A percentile compares a stretch with the other conserved stretches of the same genome.
phyloP scores from a whole-genome alignment of 92 coral and sea anemone genomes.

The Isaurus tuberculatus region DNA sequence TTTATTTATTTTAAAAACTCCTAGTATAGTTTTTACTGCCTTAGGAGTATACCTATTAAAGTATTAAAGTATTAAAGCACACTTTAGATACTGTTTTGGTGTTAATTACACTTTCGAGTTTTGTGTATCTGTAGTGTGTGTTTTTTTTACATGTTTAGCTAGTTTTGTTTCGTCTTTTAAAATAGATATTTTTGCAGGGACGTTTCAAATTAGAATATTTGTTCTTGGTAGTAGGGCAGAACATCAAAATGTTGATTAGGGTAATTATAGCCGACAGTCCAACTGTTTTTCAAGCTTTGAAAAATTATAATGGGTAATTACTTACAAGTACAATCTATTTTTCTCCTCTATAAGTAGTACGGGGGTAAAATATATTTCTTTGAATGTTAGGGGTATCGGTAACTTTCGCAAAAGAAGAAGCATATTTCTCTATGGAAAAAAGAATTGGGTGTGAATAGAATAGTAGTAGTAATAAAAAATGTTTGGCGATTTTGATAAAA shows the following conservation, averaged over 20 bases:
- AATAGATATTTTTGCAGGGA: constrained; percentile 5
- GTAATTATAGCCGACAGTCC: not conserved
- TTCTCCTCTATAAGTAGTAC: not conserved
- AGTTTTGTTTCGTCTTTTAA: not conserved
- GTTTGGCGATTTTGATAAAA: not conserved
- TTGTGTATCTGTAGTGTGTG: not conserved
- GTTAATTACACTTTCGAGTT: too few species aligned
- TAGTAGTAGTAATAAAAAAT: constrained; percentile 2
- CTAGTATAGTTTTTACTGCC: too few species aligned
- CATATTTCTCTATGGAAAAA: constrained; percentile 15
- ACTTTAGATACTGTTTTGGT: too few species aligned
- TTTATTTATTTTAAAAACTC: too few species aligned
- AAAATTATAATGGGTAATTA: not conserved
- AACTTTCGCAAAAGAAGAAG: constrained; percentile 19
- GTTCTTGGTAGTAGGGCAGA: not conserved
- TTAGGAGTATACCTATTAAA: too few species aligned
- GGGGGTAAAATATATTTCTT: not conserved
- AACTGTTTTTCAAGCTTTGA: not conserved
- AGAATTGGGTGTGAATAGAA: not conserved
- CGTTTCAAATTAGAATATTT: not conserved
- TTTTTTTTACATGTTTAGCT: too few species aligned
- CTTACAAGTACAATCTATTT: not conserved
- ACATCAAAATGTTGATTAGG: not conserved
- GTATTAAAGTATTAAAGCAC: too few species aligned
- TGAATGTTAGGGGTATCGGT: constrained; percentile 8